Conservation (phyloP, 2,888 invertebrate genomes). For the Sphaerophoria rueppellii region DNA sequence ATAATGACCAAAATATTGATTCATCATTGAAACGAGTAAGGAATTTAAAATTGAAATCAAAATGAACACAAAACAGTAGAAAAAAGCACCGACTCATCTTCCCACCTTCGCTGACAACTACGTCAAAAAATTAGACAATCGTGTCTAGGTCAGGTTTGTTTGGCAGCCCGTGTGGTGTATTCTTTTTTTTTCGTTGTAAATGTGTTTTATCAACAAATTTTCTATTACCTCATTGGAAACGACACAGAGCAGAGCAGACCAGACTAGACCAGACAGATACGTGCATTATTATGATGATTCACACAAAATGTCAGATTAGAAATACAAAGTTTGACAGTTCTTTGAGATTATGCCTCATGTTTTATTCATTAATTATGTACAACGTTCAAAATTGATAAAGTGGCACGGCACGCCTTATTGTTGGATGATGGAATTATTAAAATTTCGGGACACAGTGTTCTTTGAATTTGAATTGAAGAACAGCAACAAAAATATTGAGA, state of each 20-base stretch:
- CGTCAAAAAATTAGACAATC: slow-evolving; percentile 67
- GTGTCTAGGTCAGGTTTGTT: slow-evolving; percentile 72
- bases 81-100: slow-evolving; percentile 59
- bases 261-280: background rate
- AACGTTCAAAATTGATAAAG: background rate
- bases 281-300: slow-evolving; percentile 18
- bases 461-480: background rate
- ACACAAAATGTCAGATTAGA: slow-evolving; percentile 19
- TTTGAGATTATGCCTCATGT: slow-evolving; percentile 36
- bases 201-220: slow-evolving; percentile 49
- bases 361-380: slow-evolving; percentile 50
- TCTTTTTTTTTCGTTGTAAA: slow-evolving; percentile 10
- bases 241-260: slow-evolving; percentile 7
- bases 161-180: slow-evolving; percentile 31
- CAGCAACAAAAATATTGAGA: background rate
- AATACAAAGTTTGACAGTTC: slow-evolving; percentile 33
- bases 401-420: slow-evolving; percentile 13
- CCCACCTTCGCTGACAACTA: slow-evolving; percentile 32
- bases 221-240: slow-evolving; percentile 68
- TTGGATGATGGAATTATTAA: background rate
- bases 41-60: slow-evolving; percentile 18
- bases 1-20: slow-evolving; percentile 68
- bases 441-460: background rate
- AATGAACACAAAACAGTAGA: slow-evolving; percentile 27
- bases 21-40: slow-evolving; percentile 29